Evolutionary conservation across 2,797 vertebrate genomes (phyloP), one percentile per base, ranked within the genome.

Genomic region (Coreius guichenoti): DNA sequence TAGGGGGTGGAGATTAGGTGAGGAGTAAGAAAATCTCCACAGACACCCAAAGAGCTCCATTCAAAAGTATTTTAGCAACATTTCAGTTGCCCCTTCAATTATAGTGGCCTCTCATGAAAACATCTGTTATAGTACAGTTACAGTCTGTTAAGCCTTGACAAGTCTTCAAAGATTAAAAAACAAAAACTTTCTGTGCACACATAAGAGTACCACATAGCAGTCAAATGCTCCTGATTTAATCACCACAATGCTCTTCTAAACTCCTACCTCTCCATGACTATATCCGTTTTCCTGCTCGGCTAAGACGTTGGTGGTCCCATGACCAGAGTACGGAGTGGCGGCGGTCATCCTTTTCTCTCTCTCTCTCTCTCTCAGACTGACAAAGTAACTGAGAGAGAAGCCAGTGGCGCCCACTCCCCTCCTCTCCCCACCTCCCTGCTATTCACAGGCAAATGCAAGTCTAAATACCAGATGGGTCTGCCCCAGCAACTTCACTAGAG

Each of bases 391-490:
- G 73, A 72, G 89, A 65, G 88, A 89, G 84, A 78, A 88, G 87
- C 80, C 85, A 89, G 72, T 87, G 86, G 88, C 89, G 86, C 86
- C 72, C 88, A 86, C 87, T 80, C 86, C 81, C 87, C 89, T 58
- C 43, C 88, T 91, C 89, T 88, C 89, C 85, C 86, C 75, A 89
- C 88, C 88, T 89, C 81, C 91, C 63, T 19, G 80, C 93, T 93
- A 93, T 94, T 94, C 94, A 94, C 91, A 93, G 90, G 90, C 91
- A 93, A 94, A 93, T 90, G 88, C 86, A 91, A 93, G 91, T 84
- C 88, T 87, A 91, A 93, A 94, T 93, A 91, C 92, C 95, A 93
- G 93, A 93, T 84, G 91, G 93, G 91, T 90, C 83, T 91, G 88
- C 91, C 92, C 91, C 92, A 92, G 92, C 90, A 94, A 93, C 92